Conservation (phyloP, 2,113 vertebrate genomes). For the Coreoperca whiteheadi region DNA sequence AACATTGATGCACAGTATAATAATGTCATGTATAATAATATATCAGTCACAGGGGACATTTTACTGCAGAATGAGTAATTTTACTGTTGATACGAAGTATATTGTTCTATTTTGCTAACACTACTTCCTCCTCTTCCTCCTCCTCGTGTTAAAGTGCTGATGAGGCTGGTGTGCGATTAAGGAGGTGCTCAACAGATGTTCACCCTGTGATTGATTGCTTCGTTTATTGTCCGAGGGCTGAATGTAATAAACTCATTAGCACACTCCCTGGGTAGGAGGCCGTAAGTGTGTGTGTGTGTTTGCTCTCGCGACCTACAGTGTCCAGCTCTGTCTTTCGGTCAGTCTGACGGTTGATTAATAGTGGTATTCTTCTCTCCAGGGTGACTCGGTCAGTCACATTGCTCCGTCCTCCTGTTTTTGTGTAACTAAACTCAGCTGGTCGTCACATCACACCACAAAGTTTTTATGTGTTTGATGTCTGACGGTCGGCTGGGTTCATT, state of each 20-base stretch:
- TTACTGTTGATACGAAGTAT: no score
- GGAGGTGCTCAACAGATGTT: slow-evolving; percentile 61
- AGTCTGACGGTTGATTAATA: slow-evolving; percentile 37
- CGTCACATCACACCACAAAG: not conserved
- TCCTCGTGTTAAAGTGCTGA: slow-evolving; percentile 55
- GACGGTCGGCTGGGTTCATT: not conserved
- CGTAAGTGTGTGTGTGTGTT: not conserved
- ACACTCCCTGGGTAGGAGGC: slow-evolving; percentile 43
- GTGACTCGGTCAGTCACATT: not conserved
- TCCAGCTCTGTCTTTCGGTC: not conserved
- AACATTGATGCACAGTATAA: no score
- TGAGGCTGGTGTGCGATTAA: slow-evolving; percentile 53
- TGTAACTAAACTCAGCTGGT: slow-evolving; percentile 4
- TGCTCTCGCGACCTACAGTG: slow-evolving; percentile 13
- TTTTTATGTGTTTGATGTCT: not conserved
- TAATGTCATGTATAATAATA: no score
- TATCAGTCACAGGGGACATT: no score
- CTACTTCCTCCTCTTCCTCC: not conserved
- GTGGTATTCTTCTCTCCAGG: slow-evolving; percentile 9
- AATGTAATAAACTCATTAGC: slow-evolving; percentile 77
- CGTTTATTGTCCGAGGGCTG: slow-evolving; percentile 75
- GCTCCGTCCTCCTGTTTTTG: not conserved
- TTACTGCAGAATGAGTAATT: no score
- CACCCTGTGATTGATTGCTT: slow-evolving; percentile 73
- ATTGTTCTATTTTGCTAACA: no score